Evolutionary conservation across 2,113 vertebrate genomes (phyloP).

Genomic region (Pelecanus crispus): DNA sequence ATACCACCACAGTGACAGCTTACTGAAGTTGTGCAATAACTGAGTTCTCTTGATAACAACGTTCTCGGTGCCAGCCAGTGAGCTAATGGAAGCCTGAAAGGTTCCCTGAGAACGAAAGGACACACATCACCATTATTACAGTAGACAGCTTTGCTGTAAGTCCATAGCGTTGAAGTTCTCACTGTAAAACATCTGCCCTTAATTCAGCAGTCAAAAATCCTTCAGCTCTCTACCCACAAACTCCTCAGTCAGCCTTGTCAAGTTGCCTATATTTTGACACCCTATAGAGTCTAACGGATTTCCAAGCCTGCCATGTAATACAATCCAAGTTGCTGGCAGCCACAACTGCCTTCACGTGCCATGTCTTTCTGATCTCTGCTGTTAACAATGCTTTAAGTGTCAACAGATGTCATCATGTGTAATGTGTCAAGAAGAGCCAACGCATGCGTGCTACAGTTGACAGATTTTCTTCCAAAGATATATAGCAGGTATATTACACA

Average conservation of each 20-base stretch:
- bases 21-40: neutral
- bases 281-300: neutral
- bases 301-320: neutral
- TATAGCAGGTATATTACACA: neutral
- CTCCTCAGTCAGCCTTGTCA: neutral
- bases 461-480: neutral
- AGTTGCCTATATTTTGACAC: neutral
- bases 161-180: neutral
- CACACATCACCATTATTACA: neutral
- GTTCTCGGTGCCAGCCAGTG: neutral
- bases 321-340: neutral
- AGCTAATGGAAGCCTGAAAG: neutral
- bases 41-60: neutral
- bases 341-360: neutral
- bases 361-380: neutral
- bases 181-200: neutral
- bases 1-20: neutral
- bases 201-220: neutral
- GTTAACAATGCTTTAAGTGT: slow-evolving; percentile 29
- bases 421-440: neutral
- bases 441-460: neutral
- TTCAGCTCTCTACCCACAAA: neutral
- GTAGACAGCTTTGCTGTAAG: neutral
- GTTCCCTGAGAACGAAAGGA: neutral
- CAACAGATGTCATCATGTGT: neutral